A percentile compares a stretch with the other conserved stretches of the same genome.
Evolutionary conservation across 2,113 vertebrate genomes (phyloP).

Genomic region (Ptychochromis oligacanthus): DNA sequence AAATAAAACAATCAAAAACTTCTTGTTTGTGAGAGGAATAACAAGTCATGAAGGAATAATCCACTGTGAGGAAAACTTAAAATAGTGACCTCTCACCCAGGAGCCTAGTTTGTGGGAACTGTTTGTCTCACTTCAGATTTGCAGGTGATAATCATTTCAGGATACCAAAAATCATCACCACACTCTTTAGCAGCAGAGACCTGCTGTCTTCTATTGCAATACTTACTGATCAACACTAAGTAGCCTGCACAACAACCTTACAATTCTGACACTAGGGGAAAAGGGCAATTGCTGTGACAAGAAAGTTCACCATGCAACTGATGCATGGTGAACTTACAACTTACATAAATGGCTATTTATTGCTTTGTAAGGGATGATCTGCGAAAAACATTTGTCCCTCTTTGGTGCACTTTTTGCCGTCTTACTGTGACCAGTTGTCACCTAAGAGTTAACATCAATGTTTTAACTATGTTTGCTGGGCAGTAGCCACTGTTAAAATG

Average conservation of each 20-base stretch:
- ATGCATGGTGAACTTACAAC: not conserved
- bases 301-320: not conserved
- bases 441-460: no score
- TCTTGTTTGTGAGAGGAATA: no score
- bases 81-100: not conserved
- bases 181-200: not conserved
- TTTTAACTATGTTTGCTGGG: no score
- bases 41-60: not conserved
- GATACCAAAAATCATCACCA: not conserved
- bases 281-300: not conserved
- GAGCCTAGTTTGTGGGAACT: not conserved
- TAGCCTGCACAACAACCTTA: not conserved
- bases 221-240: constrained; percentile 73
- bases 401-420: not conserved
- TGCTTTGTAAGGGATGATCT: not conserved
- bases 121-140: no score
- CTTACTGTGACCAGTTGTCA: not conserved
- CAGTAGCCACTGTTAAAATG: no score
- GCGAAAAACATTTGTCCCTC: not conserved
- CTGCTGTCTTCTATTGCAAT: fast-evolving
- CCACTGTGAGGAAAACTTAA: not conserved
- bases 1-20: no score
- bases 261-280: not conserved
- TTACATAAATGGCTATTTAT: not conserved
- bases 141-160: no score